Conservation (phyloP, 2,797 vertebrate species). For the Carapus acus region DNA sequence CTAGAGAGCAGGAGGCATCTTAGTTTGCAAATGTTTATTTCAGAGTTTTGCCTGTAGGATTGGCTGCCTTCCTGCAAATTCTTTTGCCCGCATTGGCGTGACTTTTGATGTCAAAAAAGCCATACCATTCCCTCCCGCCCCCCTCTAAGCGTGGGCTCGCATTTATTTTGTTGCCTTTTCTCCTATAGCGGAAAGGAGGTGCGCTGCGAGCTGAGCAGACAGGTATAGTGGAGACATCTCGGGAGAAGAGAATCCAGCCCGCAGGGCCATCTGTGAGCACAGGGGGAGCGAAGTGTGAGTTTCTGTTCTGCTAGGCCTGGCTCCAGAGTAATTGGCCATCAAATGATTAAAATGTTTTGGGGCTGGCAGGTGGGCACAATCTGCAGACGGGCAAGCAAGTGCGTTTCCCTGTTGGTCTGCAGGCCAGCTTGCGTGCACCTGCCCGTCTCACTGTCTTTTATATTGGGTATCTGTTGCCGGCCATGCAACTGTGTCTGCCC, state of each 20-base stretch:
- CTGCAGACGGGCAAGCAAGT: slow-evolving; percentile 40
- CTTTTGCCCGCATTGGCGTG: no score
- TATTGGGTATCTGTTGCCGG: slow-evolving; percentile 23
- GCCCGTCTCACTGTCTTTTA: slow-evolving; percentile 23
- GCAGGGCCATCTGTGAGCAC: slow-evolving; percentile 52
- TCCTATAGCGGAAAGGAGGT: slow-evolving; percentile 28
- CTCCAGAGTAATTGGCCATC: slow-evolving; percentile 65
- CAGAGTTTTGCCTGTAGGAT: no score
- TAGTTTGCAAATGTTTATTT: no score
- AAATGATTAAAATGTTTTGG: slow-evolving; percentile 65
- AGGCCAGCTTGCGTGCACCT: slow-evolving; percentile 19
- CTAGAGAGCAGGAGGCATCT: neutral
- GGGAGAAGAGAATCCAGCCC: slow-evolving; percentile 39
- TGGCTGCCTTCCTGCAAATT: no score
- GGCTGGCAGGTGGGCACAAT: slow-evolving; percentile 56
- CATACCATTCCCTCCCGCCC: no score
- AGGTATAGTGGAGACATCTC: slow-evolving; percentile 46
- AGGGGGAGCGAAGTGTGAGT: slow-evolving; percentile 53
- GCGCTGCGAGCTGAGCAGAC: slow-evolving; percentile 30
- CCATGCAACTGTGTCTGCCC: slow-evolving; percentile 15
- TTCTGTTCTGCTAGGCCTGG: slow-evolving; percentile 61
- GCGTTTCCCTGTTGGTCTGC: slow-evolving; percentile 33
- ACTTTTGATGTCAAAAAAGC: no score
- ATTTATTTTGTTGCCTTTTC: slow-evolving; percentile 37
- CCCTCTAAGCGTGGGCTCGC: slow-evolving; percentile 21